Evolutionary conservation across 2,113 vertebrate genomes (phyloP).

Genomic region (Theristicus caerulescens): DNA sequence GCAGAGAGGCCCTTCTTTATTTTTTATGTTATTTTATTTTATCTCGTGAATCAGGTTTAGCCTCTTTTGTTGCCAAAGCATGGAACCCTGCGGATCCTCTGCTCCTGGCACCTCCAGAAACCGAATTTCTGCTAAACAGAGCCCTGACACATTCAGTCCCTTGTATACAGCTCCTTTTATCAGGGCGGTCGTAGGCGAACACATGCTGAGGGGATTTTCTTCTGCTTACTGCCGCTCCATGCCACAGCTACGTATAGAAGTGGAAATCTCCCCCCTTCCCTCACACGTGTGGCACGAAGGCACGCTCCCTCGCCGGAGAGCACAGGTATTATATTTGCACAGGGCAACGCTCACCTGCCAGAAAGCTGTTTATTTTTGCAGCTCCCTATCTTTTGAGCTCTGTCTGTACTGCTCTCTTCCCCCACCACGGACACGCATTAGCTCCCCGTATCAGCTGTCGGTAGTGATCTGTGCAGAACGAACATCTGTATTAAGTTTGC

Average conservation of each 20-base stretch:
- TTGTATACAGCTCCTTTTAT: not conserved
- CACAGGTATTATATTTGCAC: not conserved
- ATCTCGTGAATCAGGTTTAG: not conserved
- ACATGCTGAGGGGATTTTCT: not conserved
- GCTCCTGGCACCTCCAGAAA: not conserved
- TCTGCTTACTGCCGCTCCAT: not conserved
- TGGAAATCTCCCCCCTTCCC: not conserved
- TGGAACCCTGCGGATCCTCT: not conserved
- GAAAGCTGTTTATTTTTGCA: not conserved
- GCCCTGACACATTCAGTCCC: not conserved
- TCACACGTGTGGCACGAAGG: not conserved
- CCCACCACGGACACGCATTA: not conserved
- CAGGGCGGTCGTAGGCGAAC: fast-evolving
- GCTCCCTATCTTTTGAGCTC: not conserved
- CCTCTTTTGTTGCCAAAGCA: not conserved
- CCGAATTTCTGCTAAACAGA: not conserved
- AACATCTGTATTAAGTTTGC: slow-evolving; percentile 69
- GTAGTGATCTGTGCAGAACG: not conserved
- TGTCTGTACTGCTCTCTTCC: not conserved
- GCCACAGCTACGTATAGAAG: not conserved
- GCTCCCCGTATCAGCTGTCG: not conserved
- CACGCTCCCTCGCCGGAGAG: not conserved
- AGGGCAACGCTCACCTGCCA: not conserved
- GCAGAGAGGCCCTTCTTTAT: not conserved
- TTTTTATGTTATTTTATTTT: not conserved